phyloP scores from a whole-genome alignment of 2,797 vertebrate genomes.

The Falco concolor region DNA sequence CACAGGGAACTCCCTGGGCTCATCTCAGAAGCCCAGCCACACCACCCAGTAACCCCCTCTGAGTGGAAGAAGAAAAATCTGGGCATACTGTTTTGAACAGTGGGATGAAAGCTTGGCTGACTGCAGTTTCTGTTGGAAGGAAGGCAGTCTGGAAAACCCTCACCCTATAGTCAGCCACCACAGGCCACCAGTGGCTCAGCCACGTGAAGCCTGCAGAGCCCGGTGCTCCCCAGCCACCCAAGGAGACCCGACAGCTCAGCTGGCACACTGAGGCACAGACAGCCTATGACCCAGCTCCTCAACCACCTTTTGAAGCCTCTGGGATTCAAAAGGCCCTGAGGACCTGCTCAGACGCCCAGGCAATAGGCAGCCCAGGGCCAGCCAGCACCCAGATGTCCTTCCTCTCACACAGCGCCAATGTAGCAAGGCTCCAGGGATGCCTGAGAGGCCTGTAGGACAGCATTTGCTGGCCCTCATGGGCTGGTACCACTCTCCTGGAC shows the following conservation, averaged over 20 bases:
- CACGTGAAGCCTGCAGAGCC: not conserved
- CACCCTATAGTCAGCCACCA: not conserved
- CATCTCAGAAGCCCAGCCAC: not conserved
- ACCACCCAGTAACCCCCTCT: too few relatives aligned
- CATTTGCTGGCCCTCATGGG: fast-evolving
- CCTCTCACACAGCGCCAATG: not conserved
- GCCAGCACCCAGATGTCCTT: fast-evolving
- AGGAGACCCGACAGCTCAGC: not conserved
- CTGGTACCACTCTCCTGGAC: not conserved
- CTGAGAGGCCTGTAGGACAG: not conserved
- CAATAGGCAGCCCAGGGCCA: not conserved
- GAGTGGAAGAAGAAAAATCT: not conserved
- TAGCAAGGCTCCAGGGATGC: not conserved
- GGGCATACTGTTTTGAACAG: not conserved
- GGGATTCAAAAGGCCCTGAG: not conserved
- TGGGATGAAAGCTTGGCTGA: not conserved
- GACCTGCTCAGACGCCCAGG: not conserved
- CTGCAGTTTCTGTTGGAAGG: not conserved
- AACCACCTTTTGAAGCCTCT: not conserved
- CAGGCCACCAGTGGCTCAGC: not conserved
- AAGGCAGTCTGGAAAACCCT: not conserved
- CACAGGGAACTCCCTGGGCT: not conserved
- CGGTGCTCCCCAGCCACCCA: fast-evolving
- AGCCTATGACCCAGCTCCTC: not conserved
- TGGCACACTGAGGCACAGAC: not conserved